phyloP scores from a whole-genome alignment of 2,113 vertebrate genomes.

The Onychorhynchus coronatus region DNA sequence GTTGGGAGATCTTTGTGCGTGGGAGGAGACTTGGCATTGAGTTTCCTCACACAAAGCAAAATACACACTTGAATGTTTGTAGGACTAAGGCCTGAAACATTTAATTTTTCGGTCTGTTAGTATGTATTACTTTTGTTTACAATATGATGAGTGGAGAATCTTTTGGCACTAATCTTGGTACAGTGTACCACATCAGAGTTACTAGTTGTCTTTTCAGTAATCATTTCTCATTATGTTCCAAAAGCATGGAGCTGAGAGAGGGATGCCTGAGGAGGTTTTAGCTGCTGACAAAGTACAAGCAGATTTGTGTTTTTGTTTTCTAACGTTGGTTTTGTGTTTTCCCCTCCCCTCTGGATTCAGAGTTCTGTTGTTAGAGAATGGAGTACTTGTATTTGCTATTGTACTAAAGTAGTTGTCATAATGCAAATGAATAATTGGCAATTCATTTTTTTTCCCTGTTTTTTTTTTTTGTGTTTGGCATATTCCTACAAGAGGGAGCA shows the following conservation, averaged over 20 bases:
- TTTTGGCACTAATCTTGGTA: neutral
- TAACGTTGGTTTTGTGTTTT: neutral
- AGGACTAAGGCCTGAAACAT: neutral
- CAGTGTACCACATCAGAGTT: neutral
- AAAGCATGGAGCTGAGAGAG: neutral
- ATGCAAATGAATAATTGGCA: neutral
- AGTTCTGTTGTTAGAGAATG: neutral
- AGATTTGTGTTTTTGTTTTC: neutral
- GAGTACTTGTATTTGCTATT: neutral
- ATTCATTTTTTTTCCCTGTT: neutral
- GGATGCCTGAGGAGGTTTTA: neutral
- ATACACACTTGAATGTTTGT: neutral
- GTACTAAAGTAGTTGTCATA: neutral
- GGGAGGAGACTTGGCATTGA: neutral
- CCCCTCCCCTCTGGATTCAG: accelerated
- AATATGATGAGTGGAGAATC: neutral
- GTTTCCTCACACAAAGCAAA: neutral
- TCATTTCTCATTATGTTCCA: neutral
- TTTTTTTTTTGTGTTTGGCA: neutral
- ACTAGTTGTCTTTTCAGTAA: neutral
- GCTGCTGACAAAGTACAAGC: neutral
- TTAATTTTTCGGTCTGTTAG: neutral
- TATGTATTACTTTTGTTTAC: neutral
- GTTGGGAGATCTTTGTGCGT: neutral
- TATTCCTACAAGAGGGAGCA: neutral